Base-by-base conservation (phyloP, 2,888 invertebrate species). In the Coenonympha glycerion region DNA sequence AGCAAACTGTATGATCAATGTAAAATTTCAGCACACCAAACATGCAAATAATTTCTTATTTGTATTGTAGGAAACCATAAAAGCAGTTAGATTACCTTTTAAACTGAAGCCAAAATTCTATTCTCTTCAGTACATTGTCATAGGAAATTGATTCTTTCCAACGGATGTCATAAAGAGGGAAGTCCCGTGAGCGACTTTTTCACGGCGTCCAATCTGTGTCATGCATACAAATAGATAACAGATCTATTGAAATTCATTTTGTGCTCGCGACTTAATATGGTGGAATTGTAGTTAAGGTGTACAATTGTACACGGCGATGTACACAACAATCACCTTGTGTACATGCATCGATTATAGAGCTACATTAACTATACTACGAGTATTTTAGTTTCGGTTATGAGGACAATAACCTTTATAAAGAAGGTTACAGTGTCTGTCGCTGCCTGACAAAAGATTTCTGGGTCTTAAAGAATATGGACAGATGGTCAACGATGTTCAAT, bases 181-280 rank as follows among this genome's bases (percentile, higher is more conserved):
- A 28, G 11, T 30, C 41, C 41, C 41, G 4, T 11, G 41, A 30
- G 18, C 31, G 22, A 21, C 31, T 31, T 31, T 44, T 44, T 33
- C 41, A 33, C 33, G 31, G 28, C 44, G 33, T 44, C 15, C 26
- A 34, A 26, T 34, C 16, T 45, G 24, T 45, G 45, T 34, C 45
- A 13, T 31, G 54, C 42, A 54, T 54, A 54, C 47, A 48, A 54
- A 54, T 54, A 54, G 44, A n/a, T 24, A 13, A 42, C 13, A 30
- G 44, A 44, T 39, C 39, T n/a, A 45, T 54, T 51, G 26, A 44
- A 54, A 54, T 54, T 54, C 47, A 54, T 48, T 40, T 44, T 48
- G 40, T 47, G 39, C 42, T 24, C 24, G 40, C 44, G 50, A 50
- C 47, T 51, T 37, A 45, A 45, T 54, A 21, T 16, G 18, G 13